phyloP scores from a whole-genome alignment of 2,113 vertebrate species.

The Eulemur rufifrons region DNA sequence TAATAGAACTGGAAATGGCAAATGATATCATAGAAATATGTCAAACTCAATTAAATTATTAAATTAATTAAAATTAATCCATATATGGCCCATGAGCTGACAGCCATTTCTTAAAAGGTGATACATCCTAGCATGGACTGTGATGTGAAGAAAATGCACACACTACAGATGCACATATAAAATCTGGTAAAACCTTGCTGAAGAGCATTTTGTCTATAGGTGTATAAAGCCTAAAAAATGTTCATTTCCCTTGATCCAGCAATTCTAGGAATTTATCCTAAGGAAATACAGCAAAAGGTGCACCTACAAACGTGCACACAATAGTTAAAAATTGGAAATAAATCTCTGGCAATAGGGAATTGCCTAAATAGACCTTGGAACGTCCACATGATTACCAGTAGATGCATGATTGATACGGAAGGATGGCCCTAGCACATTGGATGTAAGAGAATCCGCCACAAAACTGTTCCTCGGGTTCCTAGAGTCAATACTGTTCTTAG shows the following conservation, averaged over 20 bases:
- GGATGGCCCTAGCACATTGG: neutral
- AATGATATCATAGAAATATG: neutral
- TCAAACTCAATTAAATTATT: constrained; percentile 11
- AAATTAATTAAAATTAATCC: neutral
- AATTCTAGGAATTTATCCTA: neutral
- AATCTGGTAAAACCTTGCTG: neutral
- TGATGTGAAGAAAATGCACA: neutral
- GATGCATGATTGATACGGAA: neutral
- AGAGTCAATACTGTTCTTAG: too few relatives aligned
- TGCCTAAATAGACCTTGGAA: neutral
- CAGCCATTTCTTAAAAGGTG: neutral
- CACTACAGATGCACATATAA: neutral
- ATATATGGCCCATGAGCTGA: neutral
- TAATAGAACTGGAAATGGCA: constrained; percentile 1
- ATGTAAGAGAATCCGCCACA: neutral
- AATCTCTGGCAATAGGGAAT: neutral
- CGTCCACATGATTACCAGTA: neutral
- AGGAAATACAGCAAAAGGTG: neutral
- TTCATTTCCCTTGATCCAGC: neutral
- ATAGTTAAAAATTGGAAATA: neutral
- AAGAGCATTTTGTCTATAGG: neutral
- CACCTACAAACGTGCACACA: neutral
- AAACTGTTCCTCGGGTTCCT: neutral
- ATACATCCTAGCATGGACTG: neutral
- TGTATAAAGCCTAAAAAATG: neutral